Base-by-base conservation (phyloP, 2,888 invertebrate genomes). In the Microctonus brassicae region DNA sequence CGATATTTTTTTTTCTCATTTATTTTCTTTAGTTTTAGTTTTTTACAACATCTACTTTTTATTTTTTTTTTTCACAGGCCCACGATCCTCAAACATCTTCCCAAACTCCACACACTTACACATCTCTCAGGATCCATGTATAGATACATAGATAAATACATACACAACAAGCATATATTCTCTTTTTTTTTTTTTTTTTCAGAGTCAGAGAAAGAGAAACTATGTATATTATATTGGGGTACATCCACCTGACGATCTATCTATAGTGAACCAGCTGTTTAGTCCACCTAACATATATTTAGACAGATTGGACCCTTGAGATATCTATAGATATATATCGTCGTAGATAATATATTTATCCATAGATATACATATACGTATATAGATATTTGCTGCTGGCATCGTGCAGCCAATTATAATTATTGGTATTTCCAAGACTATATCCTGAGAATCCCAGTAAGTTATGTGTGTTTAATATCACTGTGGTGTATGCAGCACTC, bases 231-330 rank as follows among this genome's bases (percentile, higher is more conserved):
- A 47, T 66, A 34, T 39, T 42, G 24, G 61, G 60, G 58, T 66
- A 61, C 47, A 66, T 58, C 64, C 76, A 70, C 42, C 69, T 68
- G 69, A 73, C 67, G 42, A 75, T 65, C 69, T 68, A 47, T 47
- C 47, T 47, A 20, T 47, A 64, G 69, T 60, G 26, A 60, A 61
- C 69, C 76, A 76, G 76, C 76, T 76, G 76, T 75, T 73, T 73
- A 55, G 75, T 61, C 58, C 39, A 69, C 52, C 72, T 71, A 75
- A 75, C 67, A 67, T 72, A 68, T 76, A 71, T 76, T 76, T 76
- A 76, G 75, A 76, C 76, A 76, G 74, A 76, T 76, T 76, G 76
- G 61, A 52, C 73, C 57, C 55, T 75, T 72, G 70, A 47, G 17
- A 47, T 47, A n/a, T n/a, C n/a, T n/a, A 2, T 73, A 76, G 73